Base-by-base conservation (phyloP, 2,113 vertebrate genomes). In the Phainopepla nitens region DNA sequence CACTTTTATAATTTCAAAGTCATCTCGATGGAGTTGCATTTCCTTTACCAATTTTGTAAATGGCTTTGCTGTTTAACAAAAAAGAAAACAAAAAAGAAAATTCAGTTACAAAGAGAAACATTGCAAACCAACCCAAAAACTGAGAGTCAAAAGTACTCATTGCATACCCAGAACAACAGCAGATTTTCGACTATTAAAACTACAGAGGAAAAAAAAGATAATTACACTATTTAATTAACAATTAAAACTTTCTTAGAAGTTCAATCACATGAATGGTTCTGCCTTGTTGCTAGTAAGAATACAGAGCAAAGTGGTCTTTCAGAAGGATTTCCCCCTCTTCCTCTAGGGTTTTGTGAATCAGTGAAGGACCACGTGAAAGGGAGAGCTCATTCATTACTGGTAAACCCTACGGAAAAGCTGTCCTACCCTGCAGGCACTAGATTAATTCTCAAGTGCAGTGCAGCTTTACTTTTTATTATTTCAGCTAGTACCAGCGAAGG, bases 1-100 rank as follows among this genome's bases (percentile, higher is more conserved):
- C 33, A 98, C 98, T 97, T 98, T 98, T 85, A 98, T 98, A 29
- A 98, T 98, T 94, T 98, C 98, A 80, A 98, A 98, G 96, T 98
- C 98, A 82, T 98, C 98, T 65, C 98, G 98, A 66, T 97, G 98
- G 9, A 98, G 98, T 9, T 98, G 98, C 98, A 98, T 98, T 66
- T 98, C 98, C 97, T 98, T 98, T 78, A 98, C 98, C 96, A 98
- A 82, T 31, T 98, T 97, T 24, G 98, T 98, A 79, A 98, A 98
- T 15, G 98, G 98, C 87, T 97, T 98, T 27, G 98, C 98, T 98
- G 77, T 66, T 92, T 20, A 85, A 92, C 54, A 82, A 51, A 71
- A 47, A 29, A 13, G 58, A 44, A 64, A 36, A 36, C 39, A 10
- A 62, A 44, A 29, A 21, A 58, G 3, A 62, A 36, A 73, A 78